A percentile compares a stretch with the other conserved stretches of the same genome.
Conservation (phyloP, 2,113 vertebrate species). For the Nerophis ophidion region DNA sequence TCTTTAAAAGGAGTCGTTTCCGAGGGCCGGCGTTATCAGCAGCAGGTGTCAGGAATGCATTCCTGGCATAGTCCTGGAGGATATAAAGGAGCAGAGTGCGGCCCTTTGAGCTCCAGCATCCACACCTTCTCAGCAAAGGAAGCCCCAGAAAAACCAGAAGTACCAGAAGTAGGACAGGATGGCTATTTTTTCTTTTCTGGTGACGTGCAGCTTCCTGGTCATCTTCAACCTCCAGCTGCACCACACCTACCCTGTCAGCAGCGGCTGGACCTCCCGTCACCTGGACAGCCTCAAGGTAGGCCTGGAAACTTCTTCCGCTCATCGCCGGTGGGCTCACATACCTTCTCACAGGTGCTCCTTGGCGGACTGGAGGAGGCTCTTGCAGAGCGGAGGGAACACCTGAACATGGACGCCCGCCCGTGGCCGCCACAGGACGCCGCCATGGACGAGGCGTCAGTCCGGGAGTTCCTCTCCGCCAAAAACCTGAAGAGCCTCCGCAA, state of each 20-base stretch:
- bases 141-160: background rate
- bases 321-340: background rate
- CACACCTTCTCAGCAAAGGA: slow-evolving; percentile 25
- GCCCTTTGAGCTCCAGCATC: slow-evolving; percentile 31
- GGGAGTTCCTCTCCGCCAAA: slow-evolving; percentile 54
- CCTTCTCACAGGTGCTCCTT: slow-evolving; percentile 71
- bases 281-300: slow-evolving; percentile 78
- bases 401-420: slow-evolving; percentile 30
- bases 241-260: slow-evolving; percentile 62
- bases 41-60: slow-evolving; percentile 74
- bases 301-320: background rate
- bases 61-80: slow-evolving; percentile 61
- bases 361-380: slow-evolving; percentile 65
- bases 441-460: slow-evolving; percentile 36
- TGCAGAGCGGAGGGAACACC: slow-evolving; percentile 26
- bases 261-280: slow-evolving; percentile 60
- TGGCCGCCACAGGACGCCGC: slow-evolving; percentile 1
- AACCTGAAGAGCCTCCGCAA: slow-evolving; percentile 67
- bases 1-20: slow-evolving; percentile 74
- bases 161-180: slow-evolving; percentile 32
- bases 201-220: slow-evolving; percentile 49
- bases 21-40: slow-evolving; percentile 67
- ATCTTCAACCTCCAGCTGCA: slow-evolving; percentile 58
- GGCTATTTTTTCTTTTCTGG: slow-evolving; percentile 24
- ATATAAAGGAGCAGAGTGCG: slow-evolving; percentile 64